Evolutionary conservation across 2,797 vertebrate species (phyloP), one percentile per base, ranked within the genome.

Genomic region (Botia kubotai): DNA sequence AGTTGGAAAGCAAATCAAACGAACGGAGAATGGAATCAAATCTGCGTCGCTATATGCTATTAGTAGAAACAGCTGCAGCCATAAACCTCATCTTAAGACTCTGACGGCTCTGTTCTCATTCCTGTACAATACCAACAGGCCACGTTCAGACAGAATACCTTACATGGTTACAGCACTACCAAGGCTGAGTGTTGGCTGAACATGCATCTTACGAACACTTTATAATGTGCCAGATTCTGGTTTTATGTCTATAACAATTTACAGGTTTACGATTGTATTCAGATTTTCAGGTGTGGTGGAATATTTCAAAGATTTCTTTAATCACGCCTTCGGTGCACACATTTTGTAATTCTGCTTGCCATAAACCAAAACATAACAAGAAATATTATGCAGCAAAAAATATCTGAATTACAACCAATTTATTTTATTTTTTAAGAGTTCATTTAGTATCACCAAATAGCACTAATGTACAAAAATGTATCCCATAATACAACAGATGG

Each of bases 101-200:
- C 13, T 87, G 82, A 87, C 87, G 82, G 84, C 79, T 76, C 58
- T 11, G 36, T 84, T 77, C 84, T 91, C 90, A 92, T 91, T 90
- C 89, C 88, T 88, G 69, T 0, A 82, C 77, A 77, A 81, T 88
- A 88, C 85, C 87, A 76, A 79, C 73, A 6, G 77, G 84, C 55
- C 43, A 13, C 36, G 11, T 73, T 70, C 81, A 88, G 85, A 82
- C 36, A 33, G 23, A 68, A 78, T 84, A 77, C 91, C 93, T 69
- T 93, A 93, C 86, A 94, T 89, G 92, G 92, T 67, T 4, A 84
- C 43, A 60, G 65, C 57, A 21, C 16, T 7, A 52, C 52, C 39
- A 50, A 60, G 72, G 39, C 21, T 66, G 23, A 43, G 26, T 52
- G 67, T 63, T 23, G 46, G 23, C 43, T 33, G 3, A 43, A 72